Evolutionary conservation across 2,113 vertebrate genomes (phyloP), one percentile per base, ranked within the genome.

Genomic region (Urocolius indicus): DNA sequence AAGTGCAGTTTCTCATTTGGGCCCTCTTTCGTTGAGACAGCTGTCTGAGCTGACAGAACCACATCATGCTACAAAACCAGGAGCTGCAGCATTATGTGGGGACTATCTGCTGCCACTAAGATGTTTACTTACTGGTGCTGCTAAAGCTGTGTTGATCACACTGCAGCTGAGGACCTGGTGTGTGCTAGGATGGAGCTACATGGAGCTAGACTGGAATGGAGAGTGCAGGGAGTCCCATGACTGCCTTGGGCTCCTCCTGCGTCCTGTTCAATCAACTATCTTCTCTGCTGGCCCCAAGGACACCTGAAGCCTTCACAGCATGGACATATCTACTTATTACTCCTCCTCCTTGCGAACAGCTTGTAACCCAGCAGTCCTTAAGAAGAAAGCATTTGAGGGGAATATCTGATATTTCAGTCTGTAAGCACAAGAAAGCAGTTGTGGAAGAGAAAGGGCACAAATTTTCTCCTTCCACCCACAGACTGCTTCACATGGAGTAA

Each of bases 391-490:
- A 14, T 63, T 32, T 58, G 18, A 68, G 7, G 6, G 13, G 18
- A 72, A 52, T 79, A 63, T 87, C 52, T 84, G 16, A 13, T 67
- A 45, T 69, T 83, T 89, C 45, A 36, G 13, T 65, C 49, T 72
- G 21, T 36, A 45, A 91, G 20, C 46, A 38, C 10, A 81, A 87
- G 43, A 20, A 16, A 10, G 46, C 16, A 81, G 7, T 15, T 74
- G 32, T 54, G 46, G 43, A 51, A 80, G 6, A 74, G 20, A 94
- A 86, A 86, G 12, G 20, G 11, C 52, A 87, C 24, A 78, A 92
- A 92, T 19, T 90, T 95, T 54, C 21, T 77, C 29, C 51, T 77
- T 77, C 83, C 67, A 84, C 90, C 90, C 36, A 89, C 94, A 86
- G 68, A 30, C 45, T 80, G 14, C 58, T 90, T 91, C 85, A 90